phyloP scores from a whole-genome alignment of 2,888 invertebrate genomes.

The Morpho deidamia region DNA sequence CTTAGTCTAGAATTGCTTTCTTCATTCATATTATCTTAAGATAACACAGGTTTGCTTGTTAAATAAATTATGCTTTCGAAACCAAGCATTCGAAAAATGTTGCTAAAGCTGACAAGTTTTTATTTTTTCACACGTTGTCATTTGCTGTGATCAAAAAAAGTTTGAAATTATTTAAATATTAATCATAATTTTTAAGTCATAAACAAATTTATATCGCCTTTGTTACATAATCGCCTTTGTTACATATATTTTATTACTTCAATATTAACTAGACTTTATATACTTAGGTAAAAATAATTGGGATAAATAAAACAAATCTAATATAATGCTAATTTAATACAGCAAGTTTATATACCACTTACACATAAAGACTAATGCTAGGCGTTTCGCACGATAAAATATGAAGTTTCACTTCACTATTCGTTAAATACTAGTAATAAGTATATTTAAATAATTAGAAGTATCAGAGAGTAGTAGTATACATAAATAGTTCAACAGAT shows the following conservation, averaged over 20 bases:
- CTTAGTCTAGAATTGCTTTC: slow-evolving; percentile 40
- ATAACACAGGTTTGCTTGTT: slow-evolving; percentile 19
- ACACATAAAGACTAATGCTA: slow-evolving; percentile 53
- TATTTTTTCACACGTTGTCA: not conserved
- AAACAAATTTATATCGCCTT: no score
- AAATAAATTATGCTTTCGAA: not conserved
- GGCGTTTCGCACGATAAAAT: slow-evolving; percentile 41
- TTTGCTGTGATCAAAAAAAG: no score
- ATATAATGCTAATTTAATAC: slow-evolving; percentile 71
- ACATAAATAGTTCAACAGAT: slow-evolving; percentile 33
- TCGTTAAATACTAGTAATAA: slow-evolving; percentile 32
- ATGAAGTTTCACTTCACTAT: slow-evolving; percentile 64
- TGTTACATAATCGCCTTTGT: no score
- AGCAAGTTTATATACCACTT: slow-evolving; percentile 56
- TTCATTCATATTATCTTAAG: slow-evolving; percentile 45
- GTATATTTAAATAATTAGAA: slow-evolving; percentile 13
- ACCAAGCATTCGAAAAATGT: not conserved
- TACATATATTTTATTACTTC: no score
- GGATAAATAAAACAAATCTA: slow-evolving; percentile 25
- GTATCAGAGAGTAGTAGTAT: slow-evolving; percentile 2
- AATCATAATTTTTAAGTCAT: no score
- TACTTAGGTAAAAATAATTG: not conserved
- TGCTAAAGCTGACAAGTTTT: not conserved
- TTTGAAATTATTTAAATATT: no score
- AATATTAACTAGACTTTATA: not conserved